Percentiles rank a stretch among this genome's conserved stretches.
Evolutionary conservation across 2,113 vertebrate genomes (phyloP).

Genomic region (Nerophis lumbriciformis): DNA sequence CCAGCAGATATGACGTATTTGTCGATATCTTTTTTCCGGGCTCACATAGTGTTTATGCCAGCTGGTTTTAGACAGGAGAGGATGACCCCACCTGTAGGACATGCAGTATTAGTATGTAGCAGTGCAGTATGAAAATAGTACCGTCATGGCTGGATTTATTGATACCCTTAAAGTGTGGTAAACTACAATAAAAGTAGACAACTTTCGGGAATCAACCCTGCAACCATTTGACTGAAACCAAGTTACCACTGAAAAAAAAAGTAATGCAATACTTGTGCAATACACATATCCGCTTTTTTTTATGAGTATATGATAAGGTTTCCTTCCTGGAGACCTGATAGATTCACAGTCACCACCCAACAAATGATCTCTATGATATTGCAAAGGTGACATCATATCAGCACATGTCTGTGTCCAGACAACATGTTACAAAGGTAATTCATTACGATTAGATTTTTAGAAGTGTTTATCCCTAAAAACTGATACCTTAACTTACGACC

Average conservation of each 20-base stretch:
- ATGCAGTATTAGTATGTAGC: slow-evolving; percentile 1
- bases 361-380: slow-evolving; percentile 30
- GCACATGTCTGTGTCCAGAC: neutral
- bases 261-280: slow-evolving; percentile 38
- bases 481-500: too few relatives aligned
- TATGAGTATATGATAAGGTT: slow-evolving; percentile 11
- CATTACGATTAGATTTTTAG: neutral
- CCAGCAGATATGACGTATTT: slow-evolving; percentile 42
- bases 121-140: neutral
- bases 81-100: neutral
- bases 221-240: neutral
- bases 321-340: neutral
- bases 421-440: too few relatives aligned
- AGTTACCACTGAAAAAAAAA: neutral
- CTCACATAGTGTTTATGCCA: neutral
- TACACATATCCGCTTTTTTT: slow-evolving; percentile 18
- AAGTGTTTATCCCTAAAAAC: neutral
- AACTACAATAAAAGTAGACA: neutral
- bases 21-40: slow-evolving; percentile 34
- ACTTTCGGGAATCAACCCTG: too few relatives aligned
- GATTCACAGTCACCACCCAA: neutral
- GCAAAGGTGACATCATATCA: slow-evolving; percentile 38
- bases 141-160: neutral
- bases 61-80: neutral
- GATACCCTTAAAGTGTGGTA: neutral